Evolutionary conservation across 2,113 vertebrate genomes (phyloP).

Genomic region (Xiphophorus couchianus): DNA sequence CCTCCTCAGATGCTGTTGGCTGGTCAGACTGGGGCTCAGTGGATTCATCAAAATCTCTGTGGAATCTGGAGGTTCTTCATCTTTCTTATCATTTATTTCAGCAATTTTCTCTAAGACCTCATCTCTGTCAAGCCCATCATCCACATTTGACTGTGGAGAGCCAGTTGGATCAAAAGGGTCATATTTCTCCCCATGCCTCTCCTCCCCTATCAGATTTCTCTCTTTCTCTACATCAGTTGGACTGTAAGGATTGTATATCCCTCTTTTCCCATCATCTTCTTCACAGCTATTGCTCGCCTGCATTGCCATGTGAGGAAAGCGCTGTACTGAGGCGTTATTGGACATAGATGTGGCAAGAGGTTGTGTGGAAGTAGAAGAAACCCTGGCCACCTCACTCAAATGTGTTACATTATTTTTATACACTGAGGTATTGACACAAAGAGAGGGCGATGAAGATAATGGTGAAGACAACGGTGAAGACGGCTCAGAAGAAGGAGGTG

Average conservation of each 20-base stretch:
- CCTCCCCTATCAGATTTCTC: slow-evolving; percentile 49
- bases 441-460: slow-evolving; percentile 65
- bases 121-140: slow-evolving; percentile 14
- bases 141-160: slow-evolving; percentile 80
- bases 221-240: slow-evolving; percentile 83
- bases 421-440: slow-evolving; percentile 47
- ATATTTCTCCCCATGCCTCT: slow-evolving; percentile 87
- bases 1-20: slow-evolving; percentile 68
- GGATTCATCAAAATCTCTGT: slow-evolving; percentile 54
- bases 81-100: slow-evolving; percentile 55
- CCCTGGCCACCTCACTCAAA: slow-evolving; percentile 46
- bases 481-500: slow-evolving; percentile 70
- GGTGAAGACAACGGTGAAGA: slow-evolving; percentile 73
- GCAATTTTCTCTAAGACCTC: slow-evolving; percentile 2
- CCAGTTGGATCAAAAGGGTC: slow-evolving; percentile 94
- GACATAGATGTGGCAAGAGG: slow-evolving; percentile 28
- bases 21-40: slow-evolving; percentile 39
- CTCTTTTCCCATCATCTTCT: slow-evolving; percentile 58
- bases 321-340: slow-evolving; percentile 30
- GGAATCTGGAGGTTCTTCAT: slow-evolving; percentile 73
- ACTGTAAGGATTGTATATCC: slow-evolving; percentile 90
- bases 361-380: slow-evolving; percentile 71
- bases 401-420: slow-evolving; percentile 62
- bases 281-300: slow-evolving; percentile 35
- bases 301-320: slow-evolving; percentile 19